Evolutionary conservation across 2,113 vertebrate species (phyloP), one percentile per base, ranked within the genome.

Genomic region (Hepsetus odoe): DNA sequence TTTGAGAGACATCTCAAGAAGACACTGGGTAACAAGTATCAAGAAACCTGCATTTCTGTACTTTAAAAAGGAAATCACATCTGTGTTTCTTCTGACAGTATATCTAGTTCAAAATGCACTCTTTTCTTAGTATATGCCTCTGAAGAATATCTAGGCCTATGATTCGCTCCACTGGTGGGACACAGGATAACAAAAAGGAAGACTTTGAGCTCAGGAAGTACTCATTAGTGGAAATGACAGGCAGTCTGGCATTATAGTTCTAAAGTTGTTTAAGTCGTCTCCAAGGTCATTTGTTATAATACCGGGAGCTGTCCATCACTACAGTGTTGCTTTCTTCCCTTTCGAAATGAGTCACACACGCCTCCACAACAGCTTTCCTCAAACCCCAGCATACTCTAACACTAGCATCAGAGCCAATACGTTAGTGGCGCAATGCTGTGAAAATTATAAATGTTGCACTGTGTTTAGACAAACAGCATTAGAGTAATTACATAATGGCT

Each of bases 401-500:
- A 79, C 58, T 65, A 44, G 68, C 67, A 72, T 81, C 74, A 64
- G 70, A 72, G 49, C 51, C 74, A 77, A 44, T 64, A 69, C 71
- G 44, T 69, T 76, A 72, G 32, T 62, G 26, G 56, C 33, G 33
- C 40, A 73, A 58, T 35, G 74, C 73, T 83, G 69, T 74, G 67
- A 80, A 84, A 80, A 83, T 80, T 56, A 83, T 69, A 71, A 72
- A 77, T 74, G 65, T 64, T 20, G 56, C 74, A 56, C 69, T 28
- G 62, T 78, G 79, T 84, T 77, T 77, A 81, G 58, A 84, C 70
- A 80, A 83, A 83, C 70, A 80, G 35, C 22, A 68, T 74, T 77
- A 77, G 67, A 77, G 38, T 77, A 77, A 84, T 84, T 77, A 74
- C 28, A 65, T 67, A 74, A 77, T 16, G 24, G n/a, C 78, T 59